Percentiles rank a stretch among this genome's conserved stretches.
These are phyloP conservation scores for Epirrita christyi DNA, from an alignment of 2,888 invertebrate genomes.

Conservation along the genomic window DNA sequence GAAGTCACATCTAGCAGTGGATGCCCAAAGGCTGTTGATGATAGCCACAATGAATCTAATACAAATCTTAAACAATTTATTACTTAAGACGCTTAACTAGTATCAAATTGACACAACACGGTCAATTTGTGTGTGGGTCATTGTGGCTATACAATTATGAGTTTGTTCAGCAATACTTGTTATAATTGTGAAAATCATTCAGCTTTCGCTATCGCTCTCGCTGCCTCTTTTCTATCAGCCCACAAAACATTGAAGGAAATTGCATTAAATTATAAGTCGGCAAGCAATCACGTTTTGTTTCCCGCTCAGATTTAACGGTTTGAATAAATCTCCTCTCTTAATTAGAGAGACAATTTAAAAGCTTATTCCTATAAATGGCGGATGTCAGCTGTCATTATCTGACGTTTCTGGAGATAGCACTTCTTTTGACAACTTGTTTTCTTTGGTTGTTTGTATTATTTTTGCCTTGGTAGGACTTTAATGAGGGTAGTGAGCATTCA, in stretches of 20 bases:
- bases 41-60: too few relatives aligned
- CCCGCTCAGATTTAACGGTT: conserved; percentile 78
- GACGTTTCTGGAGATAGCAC: conserved; percentile 27
- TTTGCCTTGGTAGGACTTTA: neutral
- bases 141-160: too few relatives aligned
- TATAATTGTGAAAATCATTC: too few relatives aligned
- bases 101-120: too few relatives aligned
- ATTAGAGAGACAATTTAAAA: conserved; percentile 75
- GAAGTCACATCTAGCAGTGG: too few relatives aligned
- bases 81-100: too few relatives aligned
- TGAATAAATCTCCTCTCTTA: conserved; percentile 77
- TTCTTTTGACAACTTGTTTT: conserved; percentile 31
- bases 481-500: neutral
- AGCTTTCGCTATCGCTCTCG: conserved; percentile 1
- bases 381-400: conserved; percentile 60
- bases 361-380: conserved; percentile 66
- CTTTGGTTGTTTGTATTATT: neutral
- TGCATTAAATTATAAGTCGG: conserved; percentile 84
- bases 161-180: too few relatives aligned
- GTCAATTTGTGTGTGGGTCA: too few relatives aligned
- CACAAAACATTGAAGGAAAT: conserved; percentile 70
- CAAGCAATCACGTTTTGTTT: conserved; percentile 83
- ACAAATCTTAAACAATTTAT: too few relatives aligned
- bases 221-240: conserved; percentile 41
- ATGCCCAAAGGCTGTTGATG: too few relatives aligned